Percentiles rank a stretch among this genome's conserved stretches.
These are phyloP conservation scores for Mallateleia sp. DNA, from an alignment of 2,888 invertebrate species.

Conservation along the genomic window DNA sequence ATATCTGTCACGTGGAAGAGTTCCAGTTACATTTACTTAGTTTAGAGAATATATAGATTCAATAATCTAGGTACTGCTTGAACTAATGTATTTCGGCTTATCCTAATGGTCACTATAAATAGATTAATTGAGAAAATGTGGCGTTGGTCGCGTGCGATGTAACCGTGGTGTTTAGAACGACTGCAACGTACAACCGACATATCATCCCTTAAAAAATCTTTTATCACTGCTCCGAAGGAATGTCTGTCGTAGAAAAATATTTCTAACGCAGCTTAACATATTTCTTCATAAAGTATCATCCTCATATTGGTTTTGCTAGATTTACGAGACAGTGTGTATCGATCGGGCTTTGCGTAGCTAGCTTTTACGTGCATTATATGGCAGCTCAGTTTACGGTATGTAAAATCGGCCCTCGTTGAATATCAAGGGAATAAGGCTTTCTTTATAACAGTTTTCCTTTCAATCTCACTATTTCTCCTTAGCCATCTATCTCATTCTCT, in stretches of 20 bases:
- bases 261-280: conserved; percentile 70
- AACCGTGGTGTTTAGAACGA: not conserved
- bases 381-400: conserved; percentile 68
- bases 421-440: conserved; percentile 60
- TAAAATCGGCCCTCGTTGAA: conserved; percentile 62
- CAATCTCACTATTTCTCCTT: conserved; percentile 35
- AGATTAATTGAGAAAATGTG: conserved; percentile 6
- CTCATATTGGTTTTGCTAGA: conserved; percentile 73
- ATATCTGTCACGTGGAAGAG: conserved; percentile 36
- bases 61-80: conserved; percentile 13
- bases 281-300: conserved; percentile 74
- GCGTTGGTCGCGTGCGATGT: not conserved
- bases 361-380: conserved; percentile 67
- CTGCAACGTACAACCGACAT: not conserved
- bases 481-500: not conserved
- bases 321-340: conserved; percentile 73
- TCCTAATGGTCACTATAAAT: conserved; percentile 1
- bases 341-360: conserved; percentile 63
- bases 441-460: conserved; percentile 62
- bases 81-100: conserved; percentile 8
- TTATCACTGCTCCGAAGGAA: conserved; percentile 28
- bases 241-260: conserved; percentile 56
- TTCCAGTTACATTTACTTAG: conserved; percentile 39
- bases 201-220: conserved; percentile 21
- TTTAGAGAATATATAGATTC: not conserved